Percentiles rank a stretch among this genome's conserved stretches.
phyloP scores from a whole-genome alignment of 2,888 invertebrate species.

The Caenorhabditis sp. region DNA sequence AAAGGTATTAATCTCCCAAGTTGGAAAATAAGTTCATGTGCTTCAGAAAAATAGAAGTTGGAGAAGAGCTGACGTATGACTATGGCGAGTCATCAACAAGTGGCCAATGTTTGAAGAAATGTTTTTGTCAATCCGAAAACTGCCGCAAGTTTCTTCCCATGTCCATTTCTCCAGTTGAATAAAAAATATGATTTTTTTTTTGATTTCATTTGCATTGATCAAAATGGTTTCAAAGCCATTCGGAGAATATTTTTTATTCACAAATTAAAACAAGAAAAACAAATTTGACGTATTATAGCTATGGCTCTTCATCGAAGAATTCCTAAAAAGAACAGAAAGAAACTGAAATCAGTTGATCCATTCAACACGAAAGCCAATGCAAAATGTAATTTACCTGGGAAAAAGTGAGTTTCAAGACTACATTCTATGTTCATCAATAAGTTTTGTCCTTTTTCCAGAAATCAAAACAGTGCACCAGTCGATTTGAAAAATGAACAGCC shows the following conservation, averaged over 20 bases:
- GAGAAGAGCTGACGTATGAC: conserved; percentile 61
- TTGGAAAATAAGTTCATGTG: not conserved
- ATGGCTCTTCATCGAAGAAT: conserved; percentile 51
- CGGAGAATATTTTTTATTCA: too few species aligned
- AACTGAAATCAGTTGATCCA: conserved; percentile 57
- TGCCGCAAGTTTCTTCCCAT: conserved; percentile 46
- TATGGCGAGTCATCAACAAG: conserved; percentile 45
- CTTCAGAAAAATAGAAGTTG: conserved; percentile 40
- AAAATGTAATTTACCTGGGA: conserved; percentile 4
- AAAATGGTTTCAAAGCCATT: too few species aligned
- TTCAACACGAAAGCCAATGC: conserved; percentile 49
- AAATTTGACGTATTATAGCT: not conserved
- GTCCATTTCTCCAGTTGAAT: conserved; percentile 31
- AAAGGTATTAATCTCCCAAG: conserved; percentile 7
- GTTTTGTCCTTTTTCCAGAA: too few species aligned
- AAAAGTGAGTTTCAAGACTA: conserved; percentile 7
- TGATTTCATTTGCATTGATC: too few species aligned
- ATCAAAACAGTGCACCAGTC: conserved; percentile 22
- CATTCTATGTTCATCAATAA: not conserved
- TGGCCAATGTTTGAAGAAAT: not conserved
- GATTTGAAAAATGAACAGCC: conserved; percentile 41
- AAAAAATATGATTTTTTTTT: conserved; percentile 4
- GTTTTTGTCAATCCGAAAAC: conserved; percentile 2
- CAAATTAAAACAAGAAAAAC: too few species aligned
- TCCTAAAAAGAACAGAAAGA: conserved; percentile 57